Evolutionary conservation across 2,888 invertebrate genomes (phyloP).

Genomic region (Hydropsyche betteni): DNA sequence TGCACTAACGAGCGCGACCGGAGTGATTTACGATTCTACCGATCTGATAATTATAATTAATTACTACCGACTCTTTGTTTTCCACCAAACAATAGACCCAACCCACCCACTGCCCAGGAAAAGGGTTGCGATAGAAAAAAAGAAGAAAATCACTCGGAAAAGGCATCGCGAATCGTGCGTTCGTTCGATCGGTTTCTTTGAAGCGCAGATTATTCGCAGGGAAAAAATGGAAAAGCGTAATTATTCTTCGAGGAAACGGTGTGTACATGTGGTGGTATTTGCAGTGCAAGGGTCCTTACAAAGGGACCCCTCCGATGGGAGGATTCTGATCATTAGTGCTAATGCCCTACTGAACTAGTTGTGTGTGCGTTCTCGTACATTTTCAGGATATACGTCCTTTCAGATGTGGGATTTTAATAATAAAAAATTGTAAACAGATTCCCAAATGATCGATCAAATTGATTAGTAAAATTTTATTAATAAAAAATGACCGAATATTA

Average conservation of each 20-base stretch:
- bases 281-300: neutral
- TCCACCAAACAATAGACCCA: neutral
- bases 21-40: slow-evolving; percentile 6
- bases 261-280: neutral
- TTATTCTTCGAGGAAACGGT: slow-evolving; percentile 17
- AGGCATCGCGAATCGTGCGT: too few species aligned
- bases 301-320: slow-evolving; percentile 13
- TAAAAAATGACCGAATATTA: too few species aligned
- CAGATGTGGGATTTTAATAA: too few species aligned
- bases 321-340: slow-evolving; percentile 46
- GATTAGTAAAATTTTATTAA: too few species aligned
- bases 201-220: too few species aligned
- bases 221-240: neutral
- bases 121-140: too few species aligned
- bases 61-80: slow-evolving; percentile 2
- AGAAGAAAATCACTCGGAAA: too few species aligned
- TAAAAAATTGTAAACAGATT: too few species aligned
- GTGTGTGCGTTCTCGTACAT: slow-evolving; percentile 24
- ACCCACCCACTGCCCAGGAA: too few species aligned
- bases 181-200: too few species aligned
- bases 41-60: slow-evolving; percentile 30
- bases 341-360: slow-evolving; percentile 47
- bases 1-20: neutral
- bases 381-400: neutral
- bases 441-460: too few species aligned